Base-by-base conservation (phyloP, 2,113 vertebrate species). In the Lasiurus borealis region DNA sequence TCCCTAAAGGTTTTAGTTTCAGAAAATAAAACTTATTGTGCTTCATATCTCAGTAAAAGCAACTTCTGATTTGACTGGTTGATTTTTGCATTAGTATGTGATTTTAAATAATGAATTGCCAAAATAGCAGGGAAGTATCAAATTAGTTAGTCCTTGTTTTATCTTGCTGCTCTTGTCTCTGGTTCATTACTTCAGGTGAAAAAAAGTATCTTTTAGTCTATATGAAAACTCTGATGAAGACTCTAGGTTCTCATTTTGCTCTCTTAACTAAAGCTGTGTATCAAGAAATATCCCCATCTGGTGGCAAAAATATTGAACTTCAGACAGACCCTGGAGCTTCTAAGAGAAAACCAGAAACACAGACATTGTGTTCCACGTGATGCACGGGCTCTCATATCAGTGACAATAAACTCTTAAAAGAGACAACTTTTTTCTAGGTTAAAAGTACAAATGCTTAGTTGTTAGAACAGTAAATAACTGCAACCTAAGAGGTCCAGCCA, bases 271-370 rank as follows among this genome's bases (percentile, higher is more conserved):
- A 81, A 52, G 8, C 23, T 84, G 0, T 27, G 0, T 14, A 73
- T 48, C 21, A 54, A 57, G 71, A 90, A 90, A 72, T 90, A 54
- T 62, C 89, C 3, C 96, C 76, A 89, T 87, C 86, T 96, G 76
- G 75, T 76, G 87, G 93, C 62, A 44, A 72, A 85, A 94, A 64
- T 18, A 15, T 0, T 54, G 6, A 80, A 91, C 13, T 95, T 82
- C n/a, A 75, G 31, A 25, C 40, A 71, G 69, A 90, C 21, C 5
- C 36, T 2, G 2, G 25, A 68, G 14, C 69, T 78, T 1, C 5
- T 72, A 13, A 44, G 64, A 29, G 64, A 83, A 91, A 89, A 68
- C 50, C 52, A 40, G 62, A 94, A 80, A 59, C 23, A 40, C 46
- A 40, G 29, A 52, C 13, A 5, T 52, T 36, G 46, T 40, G 34